A percentile compares a stretch with the other conserved stretches of the same genome.
phyloP scores from a whole-genome alignment of 2,797 vertebrate species.

The Erpetoichthys calabaricus region DNA sequence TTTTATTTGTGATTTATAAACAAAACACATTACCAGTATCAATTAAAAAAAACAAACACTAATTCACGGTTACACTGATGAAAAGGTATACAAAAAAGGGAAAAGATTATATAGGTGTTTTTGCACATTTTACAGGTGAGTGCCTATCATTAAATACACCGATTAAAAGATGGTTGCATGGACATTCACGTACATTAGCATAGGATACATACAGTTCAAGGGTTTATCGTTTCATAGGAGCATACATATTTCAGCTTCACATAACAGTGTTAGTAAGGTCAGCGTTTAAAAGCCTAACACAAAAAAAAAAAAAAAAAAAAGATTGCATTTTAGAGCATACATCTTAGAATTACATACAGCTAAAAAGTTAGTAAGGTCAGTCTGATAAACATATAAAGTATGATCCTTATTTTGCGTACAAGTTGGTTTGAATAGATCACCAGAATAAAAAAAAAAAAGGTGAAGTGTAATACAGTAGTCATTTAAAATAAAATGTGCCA shows the following conservation, averaged over 20 bases:
- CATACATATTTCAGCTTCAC: conserved; percentile 91
- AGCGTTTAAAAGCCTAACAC: conserved; percentile 74
- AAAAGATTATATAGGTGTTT: conserved; percentile 64
- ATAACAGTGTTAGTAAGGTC: conserved; percentile 80
- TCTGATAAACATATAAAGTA: conserved; percentile 52
- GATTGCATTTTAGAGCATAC: conserved; percentile 54
- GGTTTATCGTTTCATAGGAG: conserved; percentile 70
- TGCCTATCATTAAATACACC: conserved; percentile 68
- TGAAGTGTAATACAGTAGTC: conserved; percentile 56
- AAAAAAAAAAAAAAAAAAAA: conserved; percentile 59
- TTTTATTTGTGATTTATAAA: conserved; percentile 98
- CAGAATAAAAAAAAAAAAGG: conserved; percentile 52
- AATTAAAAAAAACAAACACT: conserved; percentile 75
- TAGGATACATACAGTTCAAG: conserved; percentile 84
- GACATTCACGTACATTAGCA: conserved; percentile 96
- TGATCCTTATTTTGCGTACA: conserved; percentile 44
- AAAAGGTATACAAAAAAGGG: conserved; percentile 73
- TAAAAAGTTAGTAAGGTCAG: conserved; percentile 60
- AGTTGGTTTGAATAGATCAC: conserved; percentile 38
- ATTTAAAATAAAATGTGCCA: conserved; percentile 64
- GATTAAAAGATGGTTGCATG: conserved; percentile 76
- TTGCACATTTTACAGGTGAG: conserved; percentile 71
- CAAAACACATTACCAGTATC: conserved; percentile 69
- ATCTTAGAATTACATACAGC: conserved; percentile 74
- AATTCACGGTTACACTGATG: conserved; percentile 87